A percentile compares a stretch with the other conserved stretches of the same genome.
phyloP scores from a whole-genome alignment of 2,797 vertebrate species.

The Gymnoscopelus braueri region DNA sequence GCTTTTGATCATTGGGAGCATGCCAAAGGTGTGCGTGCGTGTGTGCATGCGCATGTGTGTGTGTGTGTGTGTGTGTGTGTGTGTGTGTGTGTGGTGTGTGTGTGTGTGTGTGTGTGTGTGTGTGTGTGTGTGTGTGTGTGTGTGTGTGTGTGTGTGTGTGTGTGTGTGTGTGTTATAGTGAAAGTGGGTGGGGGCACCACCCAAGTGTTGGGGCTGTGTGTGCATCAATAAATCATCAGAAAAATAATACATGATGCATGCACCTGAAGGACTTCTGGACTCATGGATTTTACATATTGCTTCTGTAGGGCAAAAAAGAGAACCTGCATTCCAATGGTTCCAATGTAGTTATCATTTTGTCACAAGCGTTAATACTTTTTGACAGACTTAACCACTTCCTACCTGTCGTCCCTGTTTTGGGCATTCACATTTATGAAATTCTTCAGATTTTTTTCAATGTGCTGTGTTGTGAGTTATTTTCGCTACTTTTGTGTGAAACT shows the following conservation, averaged over 20 bases:
- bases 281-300: slow-evolving; percentile 7
- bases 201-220: slow-evolving; percentile 37
- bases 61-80: slow-evolving; percentile 23
- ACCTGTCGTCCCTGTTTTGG: too few relatives aligned
- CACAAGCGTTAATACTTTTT: too few relatives aligned
- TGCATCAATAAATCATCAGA: slow-evolving; percentile 64
- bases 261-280: not conserved
- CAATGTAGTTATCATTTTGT: too few relatives aligned
- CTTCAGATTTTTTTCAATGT: too few relatives aligned
- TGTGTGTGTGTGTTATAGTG: slow-evolving; percentile 38
- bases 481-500: too few relatives aligned
- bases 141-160: slow-evolving; percentile 22
- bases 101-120: slow-evolving; percentile 30
- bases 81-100: slow-evolving; percentile 31
- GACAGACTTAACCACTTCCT: too few relatives aligned
- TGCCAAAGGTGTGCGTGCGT: slow-evolving; percentile 11
- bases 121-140: slow-evolving; percentile 16
- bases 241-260: slow-evolving; percentile 32
- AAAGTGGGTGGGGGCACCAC: slow-evolving; percentile 19
- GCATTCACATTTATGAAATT: too few relatives aligned
- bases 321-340: too few relatives aligned
- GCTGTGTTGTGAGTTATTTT: too few relatives aligned
- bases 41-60: slow-evolving; percentile 24
- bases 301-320: too few relatives aligned
- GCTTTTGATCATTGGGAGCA: slow-evolving; percentile 54